Percentiles rank a stretch among this genome's conserved stretches.
These are phyloP conservation scores for Danio choprae DNA, from an alignment of 2,797 vertebrate species.

Conservation along the genomic window DNA sequence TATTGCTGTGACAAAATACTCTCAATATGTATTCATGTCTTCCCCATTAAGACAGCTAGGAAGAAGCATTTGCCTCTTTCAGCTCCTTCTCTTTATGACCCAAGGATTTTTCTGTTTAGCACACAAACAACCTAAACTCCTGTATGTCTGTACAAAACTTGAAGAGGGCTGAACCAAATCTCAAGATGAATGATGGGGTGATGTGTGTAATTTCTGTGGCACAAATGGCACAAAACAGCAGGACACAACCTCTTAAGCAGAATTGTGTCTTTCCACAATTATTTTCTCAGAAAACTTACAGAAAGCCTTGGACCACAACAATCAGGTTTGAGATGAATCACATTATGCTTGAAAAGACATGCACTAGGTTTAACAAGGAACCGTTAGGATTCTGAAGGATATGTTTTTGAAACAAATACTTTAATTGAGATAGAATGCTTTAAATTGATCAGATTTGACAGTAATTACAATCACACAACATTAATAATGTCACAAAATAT, in stretches of 20 bases:
- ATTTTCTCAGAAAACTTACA: not conserved
- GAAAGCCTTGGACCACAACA: not conserved
- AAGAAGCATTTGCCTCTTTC: not conserved
- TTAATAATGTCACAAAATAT: too few relatives aligned
- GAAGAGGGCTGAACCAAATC: not conserved
- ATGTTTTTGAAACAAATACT: not conserved
- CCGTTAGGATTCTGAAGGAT: not conserved
- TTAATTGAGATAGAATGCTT: not conserved
- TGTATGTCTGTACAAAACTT: not conserved
- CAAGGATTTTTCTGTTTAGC: not conserved
- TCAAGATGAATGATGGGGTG: not conserved
- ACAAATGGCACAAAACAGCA: not conserved
- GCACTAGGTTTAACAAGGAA: not conserved
- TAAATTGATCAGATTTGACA: not conserved
- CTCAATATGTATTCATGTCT: not conserved
- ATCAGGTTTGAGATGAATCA: not conserved
- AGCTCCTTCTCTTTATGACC: not conserved
- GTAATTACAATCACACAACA: not conserved
- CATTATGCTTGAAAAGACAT: not conserved
- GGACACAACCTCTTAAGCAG: not conserved
- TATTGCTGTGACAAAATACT: slow-evolving; percentile 21
- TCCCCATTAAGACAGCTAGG: not conserved
- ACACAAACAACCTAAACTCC: not conserved
- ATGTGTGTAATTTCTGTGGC: not conserved
- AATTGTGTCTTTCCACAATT: not conserved